Conservation (phyloP, 1,140 invertebrate genomes). For the Drosophila azteca region DNA sequence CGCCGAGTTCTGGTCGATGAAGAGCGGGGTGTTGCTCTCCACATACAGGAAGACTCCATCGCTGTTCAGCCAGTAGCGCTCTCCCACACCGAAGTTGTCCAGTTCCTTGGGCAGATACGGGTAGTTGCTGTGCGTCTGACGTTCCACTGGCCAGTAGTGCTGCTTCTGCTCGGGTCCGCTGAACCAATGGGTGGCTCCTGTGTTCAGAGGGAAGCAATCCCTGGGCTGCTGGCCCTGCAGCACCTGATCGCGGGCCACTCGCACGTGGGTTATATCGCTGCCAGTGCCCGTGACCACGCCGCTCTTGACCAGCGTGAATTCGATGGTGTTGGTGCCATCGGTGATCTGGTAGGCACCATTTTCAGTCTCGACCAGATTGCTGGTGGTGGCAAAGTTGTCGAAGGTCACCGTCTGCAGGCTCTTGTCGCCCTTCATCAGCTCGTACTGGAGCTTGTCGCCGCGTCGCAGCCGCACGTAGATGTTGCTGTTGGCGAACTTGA, state of each 20-base stretch:
- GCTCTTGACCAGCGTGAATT: conserved; percentile 57
- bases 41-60: conserved; percentile 87
- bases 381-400: conserved; percentile 66
- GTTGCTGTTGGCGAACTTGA: conserved; percentile 69
- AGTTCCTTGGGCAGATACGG: conserved; percentile 87
- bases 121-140: conserved; percentile 85
- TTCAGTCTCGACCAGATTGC: conserved; percentile 49
- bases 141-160: conserved; percentile 88
- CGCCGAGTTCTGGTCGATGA: conserved; percentile 88
- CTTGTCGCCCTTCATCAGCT: conserved; percentile 68
- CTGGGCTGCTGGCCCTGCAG: conserved; percentile 54
- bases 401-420: conserved; percentile 66
- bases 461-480: conserved; percentile 68
- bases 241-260: conserved; percentile 66
- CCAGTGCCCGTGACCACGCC: conserved; percentile 40
- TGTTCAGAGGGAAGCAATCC: conserved; percentile 68
- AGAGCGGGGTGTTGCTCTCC: conserved; percentile 87
- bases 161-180: conserved; percentile 86
- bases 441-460: conserved; percentile 64
- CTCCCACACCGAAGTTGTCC: conserved; percentile 87
- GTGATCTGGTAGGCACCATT: conserved; percentile 51
- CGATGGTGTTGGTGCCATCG: conserved; percentile 54
- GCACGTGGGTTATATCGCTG: conserved; percentile 59
- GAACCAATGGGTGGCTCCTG: conserved; percentile 84
- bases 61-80: conserved; percentile 91